Evolutionary conservation across 2,797 vertebrate genomes (phyloP).

Genomic region (Cirrhinus mrigala): DNA sequence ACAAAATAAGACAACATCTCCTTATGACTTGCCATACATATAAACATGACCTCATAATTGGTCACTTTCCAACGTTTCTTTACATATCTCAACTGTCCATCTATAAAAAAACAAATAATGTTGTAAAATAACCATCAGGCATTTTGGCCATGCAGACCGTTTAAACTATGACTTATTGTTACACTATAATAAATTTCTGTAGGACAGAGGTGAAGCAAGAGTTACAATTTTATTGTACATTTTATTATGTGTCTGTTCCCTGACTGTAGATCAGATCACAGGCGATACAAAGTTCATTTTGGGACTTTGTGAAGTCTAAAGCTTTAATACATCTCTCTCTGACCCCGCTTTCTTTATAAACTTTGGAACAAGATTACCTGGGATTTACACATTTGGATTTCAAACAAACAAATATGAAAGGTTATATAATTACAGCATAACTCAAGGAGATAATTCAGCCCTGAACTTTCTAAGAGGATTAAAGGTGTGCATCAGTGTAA

Average conservation of each 20-base stretch:
- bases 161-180: conserved; percentile 26
- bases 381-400: conserved; percentile 13
- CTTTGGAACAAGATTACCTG: background rate
- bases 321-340: background rate
- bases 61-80: background rate
- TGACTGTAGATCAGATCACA: background rate
- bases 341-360: background rate
- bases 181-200: conserved; percentile 12
- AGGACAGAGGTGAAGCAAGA: background rate
- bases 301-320: conserved; percentile 9
- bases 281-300: background rate
- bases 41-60: background rate
- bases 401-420: conserved; percentile 14
- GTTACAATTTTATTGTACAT: background rate
- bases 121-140: conserved; percentile 42
- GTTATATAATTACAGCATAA: conserved; percentile 46
- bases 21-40: background rate
- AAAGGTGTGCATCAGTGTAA: background rate
- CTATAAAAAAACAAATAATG: conserved; percentile 13
- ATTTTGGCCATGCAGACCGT: background rate
- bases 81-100: conserved; percentile 4
- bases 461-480: conserved; percentile 35
- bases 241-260: background rate
- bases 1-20: conserved; percentile 18
- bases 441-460: conserved; percentile 11